These are phyloP conservation scores for Nymphicus hollandicus DNA, from an alignment of 2,113 vertebrate genomes.

Conservation along the genomic window DNA sequence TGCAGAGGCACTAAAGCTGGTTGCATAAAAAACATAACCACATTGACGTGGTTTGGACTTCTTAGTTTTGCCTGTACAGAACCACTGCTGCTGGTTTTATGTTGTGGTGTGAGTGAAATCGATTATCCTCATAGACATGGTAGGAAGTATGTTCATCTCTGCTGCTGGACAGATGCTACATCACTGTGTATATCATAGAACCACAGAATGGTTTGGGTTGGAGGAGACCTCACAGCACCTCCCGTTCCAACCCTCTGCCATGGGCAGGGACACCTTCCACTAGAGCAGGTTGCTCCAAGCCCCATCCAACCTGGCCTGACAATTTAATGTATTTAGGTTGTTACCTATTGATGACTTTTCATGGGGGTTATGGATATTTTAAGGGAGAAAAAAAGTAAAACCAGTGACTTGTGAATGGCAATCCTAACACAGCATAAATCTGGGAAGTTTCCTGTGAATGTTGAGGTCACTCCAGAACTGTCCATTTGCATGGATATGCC, in stretches of 20 bases:
- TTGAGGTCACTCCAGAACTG: background rate
- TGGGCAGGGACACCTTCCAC: background rate
- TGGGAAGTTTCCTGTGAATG: background rate
- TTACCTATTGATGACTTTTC: background rate
- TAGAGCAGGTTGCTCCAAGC: background rate
- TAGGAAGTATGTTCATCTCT: background rate
- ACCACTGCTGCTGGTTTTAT: background rate
- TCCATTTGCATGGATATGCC: background rate
- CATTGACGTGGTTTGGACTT: background rate
- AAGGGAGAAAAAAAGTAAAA: background rate
- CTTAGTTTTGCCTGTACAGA: background rate
- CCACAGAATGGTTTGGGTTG: background rate
- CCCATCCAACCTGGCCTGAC: background rate
- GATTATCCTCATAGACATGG: background rate
- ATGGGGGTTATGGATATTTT: background rate
- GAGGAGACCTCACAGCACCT: background rate
- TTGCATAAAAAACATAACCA: background rate
- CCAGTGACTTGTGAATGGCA: background rate
- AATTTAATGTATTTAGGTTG: background rate
- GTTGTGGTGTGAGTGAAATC: background rate
- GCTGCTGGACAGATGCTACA: background rate
- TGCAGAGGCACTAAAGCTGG: background rate
- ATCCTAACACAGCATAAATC: background rate
- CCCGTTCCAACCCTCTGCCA: background rate
- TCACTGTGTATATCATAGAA: rapidly evolving